These are phyloP conservation scores for Lophotriccus pileatus DNA, from an alignment of 2,797 vertebrate genomes.

Conservation along the genomic window DNA sequence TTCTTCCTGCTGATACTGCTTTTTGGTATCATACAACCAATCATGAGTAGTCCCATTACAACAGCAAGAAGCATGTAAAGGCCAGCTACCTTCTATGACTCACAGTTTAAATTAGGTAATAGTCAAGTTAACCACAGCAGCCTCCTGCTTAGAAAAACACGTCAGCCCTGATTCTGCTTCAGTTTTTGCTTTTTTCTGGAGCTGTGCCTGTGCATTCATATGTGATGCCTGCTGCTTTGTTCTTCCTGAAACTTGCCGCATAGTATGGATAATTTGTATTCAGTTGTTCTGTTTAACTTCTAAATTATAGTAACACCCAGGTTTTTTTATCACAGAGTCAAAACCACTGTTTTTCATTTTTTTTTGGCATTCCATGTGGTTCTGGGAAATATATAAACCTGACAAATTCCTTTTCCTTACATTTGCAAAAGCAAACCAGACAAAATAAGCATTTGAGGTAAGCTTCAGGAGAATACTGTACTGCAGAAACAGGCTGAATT, in stretches of 20 bases:
- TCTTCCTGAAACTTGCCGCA: not conserved
- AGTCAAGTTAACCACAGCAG: not conserved
- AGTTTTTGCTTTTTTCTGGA: not conserved
- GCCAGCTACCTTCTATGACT: not conserved
- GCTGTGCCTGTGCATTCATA: not conserved
- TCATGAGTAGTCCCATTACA: not conserved
- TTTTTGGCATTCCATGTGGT: not conserved
- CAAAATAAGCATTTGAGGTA: not conserved
- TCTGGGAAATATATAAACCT: not conserved
- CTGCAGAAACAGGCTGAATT: not conserved
- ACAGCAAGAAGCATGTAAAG: not conserved
- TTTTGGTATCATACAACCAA: not conserved
- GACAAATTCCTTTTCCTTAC: not conserved
- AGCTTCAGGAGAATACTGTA: not conserved
- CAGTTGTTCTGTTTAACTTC: not conserved
- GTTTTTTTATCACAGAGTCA: not conserved
- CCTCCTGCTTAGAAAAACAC: not conserved
- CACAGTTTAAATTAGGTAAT: not conserved
- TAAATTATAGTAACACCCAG: not conserved
- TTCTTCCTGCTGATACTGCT: not conserved
- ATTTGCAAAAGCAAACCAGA: not conserved
- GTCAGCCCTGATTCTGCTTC: not conserved
- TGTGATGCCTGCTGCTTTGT: not conserved
- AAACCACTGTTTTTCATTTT: not conserved
- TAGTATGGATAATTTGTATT: not conserved